Conservation (phyloP, 2,113 vertebrate genomes). For the Pavo muticus region DNA sequence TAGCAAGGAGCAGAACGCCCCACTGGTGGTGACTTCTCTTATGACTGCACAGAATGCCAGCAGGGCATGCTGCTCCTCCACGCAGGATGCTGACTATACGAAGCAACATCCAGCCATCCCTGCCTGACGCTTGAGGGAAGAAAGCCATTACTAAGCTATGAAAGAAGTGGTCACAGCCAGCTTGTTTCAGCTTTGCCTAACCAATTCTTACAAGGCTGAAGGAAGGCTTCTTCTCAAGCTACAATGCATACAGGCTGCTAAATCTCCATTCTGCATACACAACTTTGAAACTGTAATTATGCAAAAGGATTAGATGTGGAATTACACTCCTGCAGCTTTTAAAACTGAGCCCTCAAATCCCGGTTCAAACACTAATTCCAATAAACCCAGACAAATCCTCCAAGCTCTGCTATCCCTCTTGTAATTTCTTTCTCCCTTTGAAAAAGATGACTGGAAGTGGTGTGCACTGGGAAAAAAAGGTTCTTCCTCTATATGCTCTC, state of each 20-base stretch:
- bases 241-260: not conserved
- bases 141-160: fast-evolving
- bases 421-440: not conserved
- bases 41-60: not conserved
- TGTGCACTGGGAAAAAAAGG: not conserved
- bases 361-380: slow-evolving; percentile 48
- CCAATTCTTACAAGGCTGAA: not conserved
- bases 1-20: not conserved
- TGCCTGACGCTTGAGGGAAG: not conserved
- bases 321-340: slow-evolving; percentile 60
- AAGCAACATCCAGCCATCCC: not conserved
- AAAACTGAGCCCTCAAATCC: slow-evolving; percentile 43
- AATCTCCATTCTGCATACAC: not conserved
- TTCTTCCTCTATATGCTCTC: not conserved
- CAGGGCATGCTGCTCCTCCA: not conserved
- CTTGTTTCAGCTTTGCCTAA: not conserved
- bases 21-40: not conserved
- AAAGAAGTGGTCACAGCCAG: not conserved
- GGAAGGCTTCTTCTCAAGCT: not conserved
- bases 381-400: slow-evolving; percentile 49
- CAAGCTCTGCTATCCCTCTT: not conserved
- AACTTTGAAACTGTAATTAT: slow-evolving; percentile 21
- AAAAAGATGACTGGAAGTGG: fast-evolving
- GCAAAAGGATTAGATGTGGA: slow-evolving; percentile 50
- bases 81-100: fast-evolving